Base-by-base conservation (phyloP, 2,888 invertebrate species). In the Fabriciana adippe region DNA sequence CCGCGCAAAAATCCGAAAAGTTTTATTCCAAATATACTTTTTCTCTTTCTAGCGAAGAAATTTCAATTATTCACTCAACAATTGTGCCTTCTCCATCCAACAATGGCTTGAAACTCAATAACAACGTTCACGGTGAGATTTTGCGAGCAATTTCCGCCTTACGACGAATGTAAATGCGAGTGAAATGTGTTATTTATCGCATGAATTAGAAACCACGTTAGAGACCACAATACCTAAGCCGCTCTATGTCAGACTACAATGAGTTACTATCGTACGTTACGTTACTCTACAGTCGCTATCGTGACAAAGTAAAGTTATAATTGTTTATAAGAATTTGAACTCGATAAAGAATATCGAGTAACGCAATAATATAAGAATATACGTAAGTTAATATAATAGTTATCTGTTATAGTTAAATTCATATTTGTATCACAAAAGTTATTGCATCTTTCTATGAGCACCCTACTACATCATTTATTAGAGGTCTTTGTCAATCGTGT, bases 151-250 rank as follows among this genome's bases (percentile, higher is more conserved):
- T 89, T 88, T 87, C 89, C 88, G 86, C 83, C 83, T 83, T 82
- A 84, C 85, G 86, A 85, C 86, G 80, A 86, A 88, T 88, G 89
- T 87, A 88, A 89, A 89, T 87, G 84, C 82, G 81, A 85, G 83
- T 81, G 83, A 88, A 89, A 88, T 88, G 87, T 87, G 88, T 88
- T 89, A 88, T 89, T 88, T 90, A 90, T 89, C 88, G 85, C 83
- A 77, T 82, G 85, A 86, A 88, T 88, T 87, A 88, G 84, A 81
- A 83, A 76, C 78, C 73, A 77, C 79, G 74, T 80, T 80, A 81
- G 78, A 67, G 21, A 47, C 65, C 50, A 51, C 47, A 65, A 31
- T 65, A 50, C 50, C 54, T 55, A 47, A 59, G 53, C 45, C 21
- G 16, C 11, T 59, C 53, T 47, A 54, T 53, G 51, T 31, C 41